A percentile compares a stretch with the other conserved stretches of the same genome.
Conservation (phyloP, 1,140 invertebrate genomes). For the Andrena cerasifolii region DNA sequence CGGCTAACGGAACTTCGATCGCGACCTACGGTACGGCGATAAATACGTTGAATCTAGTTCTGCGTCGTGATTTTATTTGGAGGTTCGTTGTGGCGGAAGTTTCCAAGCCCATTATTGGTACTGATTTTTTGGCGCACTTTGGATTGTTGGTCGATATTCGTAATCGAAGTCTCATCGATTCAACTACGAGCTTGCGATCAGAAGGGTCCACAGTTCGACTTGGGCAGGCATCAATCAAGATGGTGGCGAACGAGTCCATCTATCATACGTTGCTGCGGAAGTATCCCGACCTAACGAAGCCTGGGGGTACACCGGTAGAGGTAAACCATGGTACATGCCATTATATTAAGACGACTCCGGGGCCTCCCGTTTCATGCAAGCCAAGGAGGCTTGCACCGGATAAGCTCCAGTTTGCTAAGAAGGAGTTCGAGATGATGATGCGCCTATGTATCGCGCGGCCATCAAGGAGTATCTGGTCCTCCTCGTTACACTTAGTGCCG, state of each 20-base stretch:
- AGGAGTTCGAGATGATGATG: conserved; percentile 59
- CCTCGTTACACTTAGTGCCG: conserved; percentile 74
- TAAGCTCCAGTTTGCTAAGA: no score
- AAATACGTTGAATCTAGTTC: background rate
- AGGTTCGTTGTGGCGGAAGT: background rate
- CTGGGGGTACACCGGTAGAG: no score
- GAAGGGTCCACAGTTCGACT: background rate
- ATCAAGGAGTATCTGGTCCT: conserved; percentile 67
- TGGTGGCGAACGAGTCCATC: no score
- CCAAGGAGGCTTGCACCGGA: no score
- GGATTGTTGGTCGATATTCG: background rate
- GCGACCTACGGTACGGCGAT: no score
- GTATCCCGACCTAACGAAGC: background rate
- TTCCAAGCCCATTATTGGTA: background rate
- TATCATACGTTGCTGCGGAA: background rate
- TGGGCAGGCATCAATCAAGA: background rate
- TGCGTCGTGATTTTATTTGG: background rate
- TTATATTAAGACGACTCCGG: background rate
- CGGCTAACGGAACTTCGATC: background rate
- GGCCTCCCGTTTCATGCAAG: conserved; percentile 71
- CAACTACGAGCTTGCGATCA: no score
- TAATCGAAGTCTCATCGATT: background rate
- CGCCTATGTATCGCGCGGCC: conserved; percentile 60
- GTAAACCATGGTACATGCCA: no score
- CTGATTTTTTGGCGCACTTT: no score